Base-by-base conservation (phyloP, 2,797 vertebrate species). In the Ctenochaetus hawaiiensis region DNA sequence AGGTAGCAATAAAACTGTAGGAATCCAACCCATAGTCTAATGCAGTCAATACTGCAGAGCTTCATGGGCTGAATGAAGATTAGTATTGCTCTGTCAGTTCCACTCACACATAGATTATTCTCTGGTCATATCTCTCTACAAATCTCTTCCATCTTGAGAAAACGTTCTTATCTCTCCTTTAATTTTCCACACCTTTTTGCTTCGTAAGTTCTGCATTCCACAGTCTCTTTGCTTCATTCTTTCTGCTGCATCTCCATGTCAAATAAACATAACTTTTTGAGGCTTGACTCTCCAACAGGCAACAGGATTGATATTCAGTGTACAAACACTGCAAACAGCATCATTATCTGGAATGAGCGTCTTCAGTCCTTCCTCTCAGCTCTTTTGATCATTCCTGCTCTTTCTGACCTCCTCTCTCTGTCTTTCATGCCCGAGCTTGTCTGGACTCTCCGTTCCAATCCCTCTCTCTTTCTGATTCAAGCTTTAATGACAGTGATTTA, bases 401-500 rank as follows among this genome's bases (percentile, higher is more conserved):
- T 26, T 53, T 49, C 39, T 61, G 17, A 43, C 30, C 44, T 43
- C 39, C 45, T 26, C 14, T 61, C 45, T 62, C 78, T 39, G 17
- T n/a, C 14, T 37, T 3, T 79, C 69, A 61, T 81, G 88, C 73
- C 74, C 54, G 34, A 71, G 51, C 87, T 80, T 84, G 91, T 79
- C 79, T 62, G 47, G 73, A 71, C 66, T 60, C 54, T 37, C 14
- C 3, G 52, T 69, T 68, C 64, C 66, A 58, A 43, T 58, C 67
- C 47, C 53, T 64, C 60, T 71, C 54, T 83, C 60, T 81, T 67
- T 79, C 84, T 88, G 78, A 93, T 93, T 87, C 74, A 80, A 54
- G 30, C 73, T 91, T 82, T 91, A 93, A 93, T 92, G 87, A 93
- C 86, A 92, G 89, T 92, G 88, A 87, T 92, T 92, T 88, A 81